These are phyloP conservation scores for Conus ventricosus DNA, from an alignment of 1,140 invertebrate species.

Conservation along the genomic window DNA sequence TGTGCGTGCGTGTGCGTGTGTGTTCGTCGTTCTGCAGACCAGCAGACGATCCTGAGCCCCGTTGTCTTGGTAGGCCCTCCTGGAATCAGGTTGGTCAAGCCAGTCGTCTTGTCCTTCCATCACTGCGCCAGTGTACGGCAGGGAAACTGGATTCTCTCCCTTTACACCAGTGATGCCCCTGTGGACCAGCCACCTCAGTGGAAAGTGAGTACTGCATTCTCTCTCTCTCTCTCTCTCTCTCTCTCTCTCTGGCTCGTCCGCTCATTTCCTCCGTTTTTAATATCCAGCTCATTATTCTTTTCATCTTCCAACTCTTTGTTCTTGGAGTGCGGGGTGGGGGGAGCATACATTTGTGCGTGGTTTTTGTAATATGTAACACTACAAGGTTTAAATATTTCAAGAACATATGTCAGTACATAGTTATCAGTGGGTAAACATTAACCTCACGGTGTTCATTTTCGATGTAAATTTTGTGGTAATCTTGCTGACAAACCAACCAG, in stretches of 20 bases:
- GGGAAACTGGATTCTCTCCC: constrained; percentile 75
- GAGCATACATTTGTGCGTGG: too few species aligned
- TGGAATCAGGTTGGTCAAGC: constrained; percentile 88
- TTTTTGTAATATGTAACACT: too few species aligned
- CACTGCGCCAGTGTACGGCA: constrained; percentile 92
- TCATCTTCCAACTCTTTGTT: too few species aligned
- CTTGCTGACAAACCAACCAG: too few species aligned
- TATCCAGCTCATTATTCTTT: background rate
- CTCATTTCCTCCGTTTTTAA: background rate
- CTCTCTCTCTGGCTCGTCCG: too few species aligned
- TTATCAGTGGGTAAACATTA: too few species aligned
- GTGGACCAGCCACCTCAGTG: constrained; percentile 73
- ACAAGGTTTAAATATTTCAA: too few species aligned
- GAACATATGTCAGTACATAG: too few species aligned
- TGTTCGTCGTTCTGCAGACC: constrained; percentile 75
- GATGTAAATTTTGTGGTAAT: too few species aligned
- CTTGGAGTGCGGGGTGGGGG: too few species aligned
- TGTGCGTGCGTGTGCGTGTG: background rate
- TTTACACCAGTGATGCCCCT: background rate
- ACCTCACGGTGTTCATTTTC: too few species aligned
- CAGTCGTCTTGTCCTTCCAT: constrained; percentile 92
- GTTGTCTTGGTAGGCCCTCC: constrained; percentile 88
- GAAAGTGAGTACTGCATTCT: constrained; percentile 63
- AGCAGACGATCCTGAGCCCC: constrained; percentile 92
- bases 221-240: too few species aligned